Evolutionary conservation across 1,140 invertebrate species (phyloP), one percentile per base, ranked within the genome.

Genomic region (Triops longicaudatus): DNA sequence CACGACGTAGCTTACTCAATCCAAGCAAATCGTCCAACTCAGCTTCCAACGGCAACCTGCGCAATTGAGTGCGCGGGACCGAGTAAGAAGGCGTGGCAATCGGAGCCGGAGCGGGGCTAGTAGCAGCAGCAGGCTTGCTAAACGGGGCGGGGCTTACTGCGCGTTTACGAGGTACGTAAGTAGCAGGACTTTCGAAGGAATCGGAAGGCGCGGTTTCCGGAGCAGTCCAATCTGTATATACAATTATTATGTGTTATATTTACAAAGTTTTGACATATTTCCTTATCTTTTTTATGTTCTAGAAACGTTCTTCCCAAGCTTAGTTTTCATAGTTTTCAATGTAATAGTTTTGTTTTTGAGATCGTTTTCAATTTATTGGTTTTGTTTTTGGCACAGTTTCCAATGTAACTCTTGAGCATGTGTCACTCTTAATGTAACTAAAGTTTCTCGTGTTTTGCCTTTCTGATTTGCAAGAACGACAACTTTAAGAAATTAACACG

Each of bases 1-100:
- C 50, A 63, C 50, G 50, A 63, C 50, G 50, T 63, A 63, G 50
- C 50, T 63, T 63, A 63, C 50, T 63, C 50, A 63, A 22, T 63
- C 50, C 50, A n/a, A 63, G 22, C 50, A 63, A 63, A 2, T 63
- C 50, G 17, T 63, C 50, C 50, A 63, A 22, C 14, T 63, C 50
- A 0, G 50, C 22, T 22, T 63, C 50, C 50, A 63, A 63, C 0
- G 50, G 50, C 50, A 63, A 63, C 50, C 50, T 63, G 50, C 50
- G 50, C 50, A 63, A 63, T 11, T 63, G 50, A 22, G 50, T 22
- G 50, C 50, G 50, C 22, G 50, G 50, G 50, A 63, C 6, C 50
- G 50, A 63, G n/a, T 63, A 63, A 63, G 50, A 63, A 4, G 50
- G 50, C 50, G 50, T 7, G 50, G 22, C 3, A 63, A 3, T 63